Evolutionary conservation across 2,797 vertebrate species (phyloP).

Genomic region (Masticophis lateralis): DNA sequence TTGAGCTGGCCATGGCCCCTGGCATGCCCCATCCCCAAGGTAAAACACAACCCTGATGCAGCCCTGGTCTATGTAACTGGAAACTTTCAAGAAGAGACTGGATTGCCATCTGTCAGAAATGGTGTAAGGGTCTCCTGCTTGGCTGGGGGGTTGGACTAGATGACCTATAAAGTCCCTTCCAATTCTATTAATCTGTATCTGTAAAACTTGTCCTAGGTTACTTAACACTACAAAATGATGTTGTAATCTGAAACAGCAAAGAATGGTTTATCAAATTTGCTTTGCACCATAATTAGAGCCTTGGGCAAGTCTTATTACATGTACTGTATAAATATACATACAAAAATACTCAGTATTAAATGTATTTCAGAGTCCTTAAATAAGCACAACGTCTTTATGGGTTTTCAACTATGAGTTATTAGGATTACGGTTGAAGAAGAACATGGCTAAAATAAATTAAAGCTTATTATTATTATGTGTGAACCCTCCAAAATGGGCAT

Average conservation of each 20-base stretch:
- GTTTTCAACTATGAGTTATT: background rate
- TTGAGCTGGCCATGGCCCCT: too few species aligned
- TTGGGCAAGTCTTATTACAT: background rate
- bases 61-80: background rate
- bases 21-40: too few species aligned
- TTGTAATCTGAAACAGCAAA: background rate
- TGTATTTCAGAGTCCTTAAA: background rate
- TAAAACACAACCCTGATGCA: too few species aligned
- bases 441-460: background rate
- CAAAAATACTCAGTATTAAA: background rate
- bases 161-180: too few species aligned
- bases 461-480: background rate
- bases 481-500: background rate
- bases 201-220: background rate
- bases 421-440: background rate
- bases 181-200: too few species aligned
- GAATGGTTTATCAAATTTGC: background rate
- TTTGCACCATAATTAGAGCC: background rate
- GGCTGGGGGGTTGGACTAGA: too few species aligned
- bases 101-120: too few species aligned
- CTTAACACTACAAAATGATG: background rate
- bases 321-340: background rate
- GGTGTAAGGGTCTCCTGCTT: too few species aligned
- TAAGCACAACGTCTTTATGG: background rate
- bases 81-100: too few species aligned